These are phyloP conservation scores for Muraenolepis orangiensis DNA, from an alignment of 2,797 vertebrate species.

Conservation along the genomic window DNA sequence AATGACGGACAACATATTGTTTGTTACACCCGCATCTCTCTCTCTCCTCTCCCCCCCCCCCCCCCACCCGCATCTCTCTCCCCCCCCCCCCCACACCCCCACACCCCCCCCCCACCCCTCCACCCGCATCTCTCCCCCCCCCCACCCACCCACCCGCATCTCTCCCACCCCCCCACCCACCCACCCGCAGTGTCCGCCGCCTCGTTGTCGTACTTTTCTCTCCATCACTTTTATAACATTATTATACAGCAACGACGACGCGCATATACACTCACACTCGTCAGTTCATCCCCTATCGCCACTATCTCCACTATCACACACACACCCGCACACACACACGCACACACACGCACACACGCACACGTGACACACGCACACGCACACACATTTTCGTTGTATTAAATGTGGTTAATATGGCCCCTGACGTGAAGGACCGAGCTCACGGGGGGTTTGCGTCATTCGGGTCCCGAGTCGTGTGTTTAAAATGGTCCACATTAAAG, in stretches of 20 bases:
- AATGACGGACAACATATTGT: not conserved
- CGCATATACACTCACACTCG: too few species aligned
- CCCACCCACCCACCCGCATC: constrained; percentile 40
- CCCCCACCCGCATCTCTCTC: constrained; percentile 43
- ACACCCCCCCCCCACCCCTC: too few species aligned
- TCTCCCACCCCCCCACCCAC: constrained; percentile 47
- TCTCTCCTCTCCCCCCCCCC: too few species aligned
- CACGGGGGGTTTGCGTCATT: not conserved
- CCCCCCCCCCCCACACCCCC: constrained; percentile 8
- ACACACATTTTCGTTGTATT: constrained; percentile 1
- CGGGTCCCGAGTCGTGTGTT: not conserved
- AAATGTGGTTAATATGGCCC: not conserved
- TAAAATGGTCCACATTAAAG: too few species aligned
- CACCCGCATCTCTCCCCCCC: constrained; percentile 25
- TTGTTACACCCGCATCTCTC: constrained; percentile 60
- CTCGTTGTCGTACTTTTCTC: constrained; percentile 36
- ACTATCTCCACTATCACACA: too few species aligned
- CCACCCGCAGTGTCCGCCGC: constrained; percentile 26
- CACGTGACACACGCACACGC: constrained; percentile 8
- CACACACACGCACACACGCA: not conserved
- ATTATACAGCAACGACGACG: constrained; percentile 25
- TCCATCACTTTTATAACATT: constrained; percentile 60
- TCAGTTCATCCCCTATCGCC: constrained; percentile 37
- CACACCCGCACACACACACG: constrained; percentile 29
- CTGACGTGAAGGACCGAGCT: not conserved